A percentile compares a stretch with the other conserved stretches of the same genome.
phyloP scores from a whole-genome alignment of 1,140 invertebrate genomes.

The Bombus affinis region DNA sequence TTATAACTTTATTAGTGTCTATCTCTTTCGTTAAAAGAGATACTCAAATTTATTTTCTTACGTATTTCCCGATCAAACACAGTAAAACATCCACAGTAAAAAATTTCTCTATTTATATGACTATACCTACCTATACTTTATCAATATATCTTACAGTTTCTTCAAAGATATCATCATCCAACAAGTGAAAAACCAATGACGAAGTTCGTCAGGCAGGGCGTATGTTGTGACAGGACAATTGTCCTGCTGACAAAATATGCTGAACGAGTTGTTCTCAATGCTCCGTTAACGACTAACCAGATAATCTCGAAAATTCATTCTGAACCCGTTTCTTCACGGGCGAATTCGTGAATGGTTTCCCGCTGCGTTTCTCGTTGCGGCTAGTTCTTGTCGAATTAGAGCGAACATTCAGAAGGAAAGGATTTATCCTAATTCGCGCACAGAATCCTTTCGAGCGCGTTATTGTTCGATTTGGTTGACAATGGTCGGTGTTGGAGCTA shows the following conservation, averaged over 20 bases:
- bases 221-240: slow-evolving; percentile 61
- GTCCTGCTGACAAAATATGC: slow-evolving; percentile 66
- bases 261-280: slow-evolving; percentile 64
- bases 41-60: too few species aligned
- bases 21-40: too few species aligned
- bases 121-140: background rate
- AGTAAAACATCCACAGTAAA: too few species aligned
- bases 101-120: too few species aligned
- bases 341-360: slow-evolving; percentile 63
- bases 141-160: background rate
- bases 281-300: slow-evolving; percentile 50
- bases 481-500: slow-evolving; percentile 45
- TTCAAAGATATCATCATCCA: background rate
- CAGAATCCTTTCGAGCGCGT: slow-evolving; percentile 51
- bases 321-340: slow-evolving; percentile 64
- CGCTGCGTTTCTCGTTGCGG: slow-evolving; percentile 63
- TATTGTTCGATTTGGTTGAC: slow-evolving; percentile 61
- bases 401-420: slow-evolving; percentile 62
- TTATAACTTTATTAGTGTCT: too few species aligned
- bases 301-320: slow-evolving; percentile 69
- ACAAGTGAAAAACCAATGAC: background rate
- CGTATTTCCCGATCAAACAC: too few species aligned
- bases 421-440: slow-evolving; percentile 69
- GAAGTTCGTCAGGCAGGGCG: background rate
- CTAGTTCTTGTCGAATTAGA: slow-evolving; percentile 63